Conservation (phyloP, 2,888 invertebrate genomes). For the Ormyrus pomaceus region DNA sequence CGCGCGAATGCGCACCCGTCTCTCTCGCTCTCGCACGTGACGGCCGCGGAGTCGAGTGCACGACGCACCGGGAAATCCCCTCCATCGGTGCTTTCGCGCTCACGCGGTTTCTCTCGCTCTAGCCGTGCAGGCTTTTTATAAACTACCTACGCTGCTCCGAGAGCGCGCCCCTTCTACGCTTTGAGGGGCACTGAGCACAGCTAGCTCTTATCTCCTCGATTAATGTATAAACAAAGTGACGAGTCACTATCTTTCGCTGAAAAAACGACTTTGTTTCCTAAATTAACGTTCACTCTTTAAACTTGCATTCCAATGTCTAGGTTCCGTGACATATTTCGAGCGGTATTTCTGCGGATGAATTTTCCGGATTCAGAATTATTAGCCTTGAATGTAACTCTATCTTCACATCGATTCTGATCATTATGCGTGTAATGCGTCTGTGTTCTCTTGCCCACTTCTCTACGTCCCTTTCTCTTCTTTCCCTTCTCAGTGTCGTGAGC, state of each 20-base stretch:
- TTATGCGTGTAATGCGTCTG: slow-evolving; percentile 2
- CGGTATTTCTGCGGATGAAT: too few relatives aligned
- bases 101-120: slow-evolving; percentile 31
- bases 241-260: too few relatives aligned
- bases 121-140: slow-evolving; percentile 18
- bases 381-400: slow-evolving; percentile 14
- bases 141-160: slow-evolving; percentile 5
- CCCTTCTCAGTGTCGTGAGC: not conserved
- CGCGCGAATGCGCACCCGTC: not conserved
- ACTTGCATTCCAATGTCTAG: too few relatives aligned
- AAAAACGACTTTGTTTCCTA: too few relatives aligned
- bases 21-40: not conserved
- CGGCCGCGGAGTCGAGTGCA: not conserved
- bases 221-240: too few relatives aligned
- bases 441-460: slow-evolving; percentile 6
- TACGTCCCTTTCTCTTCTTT: slow-evolving; percentile 3
- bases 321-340: too few relatives aligned
- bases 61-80: too few relatives aligned
- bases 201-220: too few relatives aligned
- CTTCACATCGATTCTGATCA: not conserved
- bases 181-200: too few relatives aligned
- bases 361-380: slow-evolving; percentile 10
- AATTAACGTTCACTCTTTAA: too few relatives aligned
- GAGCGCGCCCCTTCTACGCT: not conserved
- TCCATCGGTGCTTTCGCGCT: slow-evolving; percentile 5